Evolutionary conservation across 2,888 invertebrate genomes (phyloP).

Genomic region (Polietes domitor): DNA sequence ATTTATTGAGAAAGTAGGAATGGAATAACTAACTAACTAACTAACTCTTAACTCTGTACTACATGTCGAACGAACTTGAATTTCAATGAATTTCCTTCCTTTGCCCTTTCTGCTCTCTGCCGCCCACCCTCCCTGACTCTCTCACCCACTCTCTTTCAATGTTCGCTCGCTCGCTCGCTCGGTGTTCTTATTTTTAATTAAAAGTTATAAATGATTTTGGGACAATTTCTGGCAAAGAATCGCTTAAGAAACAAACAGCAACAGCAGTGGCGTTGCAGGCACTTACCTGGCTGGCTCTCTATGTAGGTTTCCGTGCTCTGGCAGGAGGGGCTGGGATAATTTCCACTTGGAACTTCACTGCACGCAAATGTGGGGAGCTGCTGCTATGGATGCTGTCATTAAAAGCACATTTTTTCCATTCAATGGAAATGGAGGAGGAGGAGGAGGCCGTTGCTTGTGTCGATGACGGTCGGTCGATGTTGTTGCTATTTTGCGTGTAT

Average conservation of each 20-base stretch:
- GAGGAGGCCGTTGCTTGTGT: background rate
- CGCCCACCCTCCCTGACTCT: no score
- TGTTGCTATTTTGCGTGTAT: background rate
- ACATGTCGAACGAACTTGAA: constrained; percentile 28
- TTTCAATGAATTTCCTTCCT: constrained; percentile 16
- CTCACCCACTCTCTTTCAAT: background rate
- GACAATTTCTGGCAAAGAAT: background rate
- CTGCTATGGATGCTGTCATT: background rate
- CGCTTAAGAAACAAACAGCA: background rate
- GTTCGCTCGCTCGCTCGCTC: background rate
- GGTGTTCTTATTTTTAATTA: constrained; percentile 35
- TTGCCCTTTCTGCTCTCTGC: background rate
- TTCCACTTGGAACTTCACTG: background rate
- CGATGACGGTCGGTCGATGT: no score
- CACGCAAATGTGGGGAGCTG: background rate
- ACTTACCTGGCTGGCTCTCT: background rate
- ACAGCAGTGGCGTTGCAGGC: background rate
- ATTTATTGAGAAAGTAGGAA: constrained; percentile 3
- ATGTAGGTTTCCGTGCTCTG: no score
- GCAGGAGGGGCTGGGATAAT: background rate
- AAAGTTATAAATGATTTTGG: constrained; percentile 35
- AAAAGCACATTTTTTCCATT: constrained; percentile 22
- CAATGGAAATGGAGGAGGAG: background rate
- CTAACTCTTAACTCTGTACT: background rate
- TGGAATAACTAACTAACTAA: background rate